Evolutionary conservation across 2,113 vertebrate genomes (phyloP), one percentile per base, ranked within the genome.

Genomic region (Burhinus oedicnemus): DNA sequence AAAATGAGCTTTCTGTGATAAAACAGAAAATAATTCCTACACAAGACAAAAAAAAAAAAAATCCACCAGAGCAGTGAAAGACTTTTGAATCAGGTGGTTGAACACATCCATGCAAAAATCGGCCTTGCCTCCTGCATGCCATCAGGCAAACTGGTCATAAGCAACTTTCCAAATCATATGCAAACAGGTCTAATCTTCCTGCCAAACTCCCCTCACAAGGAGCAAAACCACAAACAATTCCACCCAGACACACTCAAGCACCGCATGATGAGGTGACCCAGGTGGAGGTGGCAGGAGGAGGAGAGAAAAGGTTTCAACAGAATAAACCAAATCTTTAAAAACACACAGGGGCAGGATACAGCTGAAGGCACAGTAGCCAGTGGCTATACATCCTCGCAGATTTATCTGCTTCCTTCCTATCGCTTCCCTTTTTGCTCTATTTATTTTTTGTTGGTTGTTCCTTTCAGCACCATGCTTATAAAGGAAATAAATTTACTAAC

Each of bases 401-500:
- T 87, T 81, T 92, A 78, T 81, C 51, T 88, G 52, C 29, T 60
- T 49, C 42, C n/a, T 79, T 84, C 60, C 44, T 57, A 74, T 81
- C 64, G 34, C 51, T 62, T 90, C 17, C 7, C 18, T 75, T 83
- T 90, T 79, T 57, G 11, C 47, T 86, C 36, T 87, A 8, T 69
- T 87, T 93, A 61, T 79, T 90, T 83, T 91, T 75, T 78, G 29
- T 12, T 54, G 5, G 2, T 54, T 2, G 88, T 62, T 78, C 44
- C 80, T 92, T 86, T 91, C 77, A 95, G 77, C 80, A 57, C 72
- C 92, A 86, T 17, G 23, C 20, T 91, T 86, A 89, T 68, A 89
- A 92, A 83, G 83, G 62, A 94, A 94, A 86, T 89, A 68, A 69
- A 91, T 85, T 87, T 72, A 83, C 86, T 54, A 85, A 89, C 14